Conservation (phyloP, 2,797 vertebrate species). For the Chlorospingus semifuscus region DNA sequence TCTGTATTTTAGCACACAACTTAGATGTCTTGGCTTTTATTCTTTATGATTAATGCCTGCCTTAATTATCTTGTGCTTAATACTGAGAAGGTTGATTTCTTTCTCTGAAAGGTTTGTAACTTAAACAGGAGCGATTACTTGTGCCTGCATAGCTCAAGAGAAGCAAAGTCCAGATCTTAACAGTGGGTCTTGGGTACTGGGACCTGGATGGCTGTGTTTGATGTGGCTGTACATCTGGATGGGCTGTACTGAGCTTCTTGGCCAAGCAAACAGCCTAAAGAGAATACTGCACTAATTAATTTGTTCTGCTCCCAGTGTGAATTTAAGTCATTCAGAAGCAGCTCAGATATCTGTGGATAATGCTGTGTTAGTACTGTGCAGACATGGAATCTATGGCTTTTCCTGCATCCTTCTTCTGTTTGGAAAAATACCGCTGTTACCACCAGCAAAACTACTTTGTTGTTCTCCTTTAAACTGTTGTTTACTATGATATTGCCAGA, state of each 20-base stretch:
- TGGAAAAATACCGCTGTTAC: neutral
- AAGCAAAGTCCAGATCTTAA: neutral
- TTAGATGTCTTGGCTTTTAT: neutral
- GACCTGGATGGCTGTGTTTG: neutral
- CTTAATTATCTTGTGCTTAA: neutral
- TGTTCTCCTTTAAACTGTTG: constrained; percentile 1
- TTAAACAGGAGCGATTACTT: neutral
- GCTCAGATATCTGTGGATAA: neutral
- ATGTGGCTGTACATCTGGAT: neutral
- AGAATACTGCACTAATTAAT: neutral
- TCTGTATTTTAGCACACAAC: neutral
- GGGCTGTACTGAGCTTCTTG: neutral
- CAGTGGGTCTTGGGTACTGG: neutral
- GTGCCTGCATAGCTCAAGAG: neutral
- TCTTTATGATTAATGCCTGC: neutral
- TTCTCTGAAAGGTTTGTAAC: neutral
- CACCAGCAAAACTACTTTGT: neutral
- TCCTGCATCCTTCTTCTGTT: neutral
- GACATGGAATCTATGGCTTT: neutral
- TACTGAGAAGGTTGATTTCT: neutral
- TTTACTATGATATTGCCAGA: neutral
- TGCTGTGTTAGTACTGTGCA: neutral
- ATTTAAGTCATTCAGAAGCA: neutral
- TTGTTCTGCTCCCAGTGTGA: neutral
- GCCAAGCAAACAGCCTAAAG: neutral